These are phyloP conservation scores for Cheumatopsyche charites DNA, from an alignment of 1,140 invertebrate genomes.

Conservation along the genomic window DNA sequence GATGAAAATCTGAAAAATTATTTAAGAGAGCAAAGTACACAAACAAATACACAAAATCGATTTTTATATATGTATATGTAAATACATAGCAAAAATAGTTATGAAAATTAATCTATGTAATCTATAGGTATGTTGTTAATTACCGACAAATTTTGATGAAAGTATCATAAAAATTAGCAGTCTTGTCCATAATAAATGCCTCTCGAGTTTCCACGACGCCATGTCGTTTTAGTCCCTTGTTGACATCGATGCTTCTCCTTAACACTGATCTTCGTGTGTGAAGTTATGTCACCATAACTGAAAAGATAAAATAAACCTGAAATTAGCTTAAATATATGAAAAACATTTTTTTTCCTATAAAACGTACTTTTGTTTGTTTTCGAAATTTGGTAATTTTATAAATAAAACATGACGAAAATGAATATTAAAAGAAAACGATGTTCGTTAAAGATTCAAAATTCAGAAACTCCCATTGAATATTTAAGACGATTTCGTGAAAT, in stretches of 20 bases:
- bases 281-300: conserved; percentile 46
- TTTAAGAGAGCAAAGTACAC: no score
- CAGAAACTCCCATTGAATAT: not conserved
- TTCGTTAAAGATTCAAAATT: not conserved
- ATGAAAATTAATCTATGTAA: no score
- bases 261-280: not conserved
- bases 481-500: not conserved
- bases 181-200: conserved; percentile 45
- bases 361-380: not conserved
- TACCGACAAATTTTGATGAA: conserved; percentile 44
- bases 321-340: no score
- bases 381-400: not conserved
- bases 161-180: conserved; percentile 44
- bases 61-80: no score
- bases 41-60: no score
- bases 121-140: no score
- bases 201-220: conserved; percentile 36
- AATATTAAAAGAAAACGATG: not conserved
- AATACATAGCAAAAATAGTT: no score
- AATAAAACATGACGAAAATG: conserved; percentile 5
- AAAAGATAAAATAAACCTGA: conserved; percentile 26
- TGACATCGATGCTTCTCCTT: conserved; percentile 20
- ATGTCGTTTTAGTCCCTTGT: conserved; percentile 28
- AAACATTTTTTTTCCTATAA: not conserved
- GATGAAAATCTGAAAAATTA: no score